phyloP scores from a whole-genome alignment of 2,797 vertebrate genomes.

The Sciurus vulgaris region DNA sequence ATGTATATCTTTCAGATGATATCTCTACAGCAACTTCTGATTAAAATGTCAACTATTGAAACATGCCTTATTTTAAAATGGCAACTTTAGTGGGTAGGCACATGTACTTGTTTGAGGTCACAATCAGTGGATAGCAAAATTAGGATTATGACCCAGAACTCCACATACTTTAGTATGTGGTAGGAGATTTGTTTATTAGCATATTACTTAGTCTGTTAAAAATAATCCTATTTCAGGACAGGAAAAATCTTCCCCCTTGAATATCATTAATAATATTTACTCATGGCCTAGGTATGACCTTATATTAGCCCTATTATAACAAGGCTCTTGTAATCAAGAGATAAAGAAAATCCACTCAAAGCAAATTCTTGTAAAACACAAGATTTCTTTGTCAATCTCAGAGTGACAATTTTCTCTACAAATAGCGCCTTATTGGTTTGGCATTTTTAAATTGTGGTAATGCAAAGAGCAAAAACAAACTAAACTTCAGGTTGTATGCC shows the following conservation, averaged over 20 bases:
- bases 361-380: neutral
- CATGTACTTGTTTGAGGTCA: neutral
- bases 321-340: neutral
- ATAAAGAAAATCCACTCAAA: constrained; percentile 32
- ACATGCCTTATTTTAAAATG: neutral
- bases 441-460: neutral
- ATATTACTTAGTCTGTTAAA: neutral
- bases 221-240: neutral
- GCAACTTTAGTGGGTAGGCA: neutral
- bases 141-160: neutral
- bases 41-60: neutral
- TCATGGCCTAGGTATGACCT: too few species aligned
- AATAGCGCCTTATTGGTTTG: neutral
- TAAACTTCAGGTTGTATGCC: neutral
- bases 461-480: constrained; percentile 30
- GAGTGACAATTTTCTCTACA: neutral
- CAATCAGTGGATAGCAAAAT: neutral
- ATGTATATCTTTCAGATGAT: neutral
- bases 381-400: neutral
- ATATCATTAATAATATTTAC: neutral
- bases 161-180: neutral
- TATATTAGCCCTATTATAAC: neutral
- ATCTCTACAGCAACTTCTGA: neutral
- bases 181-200: neutral
- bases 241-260: neutral